Base-by-base conservation (phyloP, 2,113 vertebrate species). In the Stigmatopora argus region DNA sequence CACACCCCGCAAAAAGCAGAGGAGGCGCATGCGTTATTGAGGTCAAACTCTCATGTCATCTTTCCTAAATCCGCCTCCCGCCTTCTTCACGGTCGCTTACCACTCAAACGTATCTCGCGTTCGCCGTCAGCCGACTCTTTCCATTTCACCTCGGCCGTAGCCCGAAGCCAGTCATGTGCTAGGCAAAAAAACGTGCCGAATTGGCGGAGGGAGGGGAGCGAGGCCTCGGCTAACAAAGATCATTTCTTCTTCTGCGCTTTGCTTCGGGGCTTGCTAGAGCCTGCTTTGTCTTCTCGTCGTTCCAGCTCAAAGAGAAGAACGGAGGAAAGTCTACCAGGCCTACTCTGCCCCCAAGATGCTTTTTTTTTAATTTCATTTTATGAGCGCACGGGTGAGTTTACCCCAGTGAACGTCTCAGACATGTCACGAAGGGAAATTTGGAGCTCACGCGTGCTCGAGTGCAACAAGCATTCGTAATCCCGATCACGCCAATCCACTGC, bases 131-230 rank as follows among this genome's bases (percentile, higher is more conserved):
- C 72, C 7, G 49, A 70, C 71, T 72, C 66, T 71, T 77, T 83
- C 69, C 71, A 66, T 85, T 77, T 82, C 78, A 86, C 75, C 81
- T 84, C 79, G 74, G 56, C 62, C 65, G 1, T 59, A 73, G 72
- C 80, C 85, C 59, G 80, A 78, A 83, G 81, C 71, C 58, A 66
- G 67, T 67, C 86, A 88, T 82, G 88, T 88, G 88, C 79, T 82
- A 26, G 65, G 78, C 70, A 79, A 65, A 79, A 65, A 74, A 84
- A 88, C 70, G 73, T 83, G 86, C 70, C 66, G 82, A 83, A 34
- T 65, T 82, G 53, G 12, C 17, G 34, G 38, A 41, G 60, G 41
- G 31, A 66, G 31, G 53, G 62, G 66, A 75, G 62, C 31, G 65
- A 70, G 73, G 56, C 59, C 47, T 80, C 66, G 83, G 57, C 68